Evolutionary conservation across 2,113 vertebrate species (phyloP), one percentile per base, ranked within the genome.

Genomic region (Pteruthius melanotis): DNA sequence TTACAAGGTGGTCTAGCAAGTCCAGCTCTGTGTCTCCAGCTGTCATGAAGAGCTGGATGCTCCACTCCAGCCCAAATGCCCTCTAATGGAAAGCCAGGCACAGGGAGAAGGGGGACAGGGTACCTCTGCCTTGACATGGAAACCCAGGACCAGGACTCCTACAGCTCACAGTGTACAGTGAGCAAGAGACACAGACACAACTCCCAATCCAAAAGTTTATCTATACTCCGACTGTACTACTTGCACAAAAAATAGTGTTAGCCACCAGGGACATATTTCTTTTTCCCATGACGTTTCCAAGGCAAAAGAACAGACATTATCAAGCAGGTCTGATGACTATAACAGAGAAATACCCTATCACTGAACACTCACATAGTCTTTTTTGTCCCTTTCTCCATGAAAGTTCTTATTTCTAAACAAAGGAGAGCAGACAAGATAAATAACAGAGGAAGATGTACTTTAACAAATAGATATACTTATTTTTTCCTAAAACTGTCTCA

Each of bases 111-210:
- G 30, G 80, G 40, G 13, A 35, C 30, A 9, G 45, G 66, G 56
- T 10, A 26, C 17, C 22, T 9, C 40, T 30, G 69, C 64, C 47
- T 39, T 19, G 59, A 6, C 20, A 2, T 17, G 19, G 30, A 83
- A 13, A n/a, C 27, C 7, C 57, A 37, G n/a, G 33, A 24, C 14
- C 42, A 24, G 68, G 53, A 30, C 21, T 44, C 24, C 35, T 12
- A 7, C 39, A n/a, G 54, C 44, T 31, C 57, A 6, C 47, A 15
- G 13, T 0, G 8, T 6, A 6, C 33, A 35, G 66, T 1, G 1
- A 64, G 37, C 37, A 71, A 75, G 26, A 77, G 19, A 35, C 40
- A 28, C 30, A 33, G 42, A 21, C 33, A 6, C 1, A 3, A 23
- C 11, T 39, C 39, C 31, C 8, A 13, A 0, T 3, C 13, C 15